A percentile compares a stretch with the other conserved stretches of the same genome.
Evolutionary conservation across 2,888 invertebrate genomes (phyloP).

Genomic region (Epinotia demarniana): DNA sequence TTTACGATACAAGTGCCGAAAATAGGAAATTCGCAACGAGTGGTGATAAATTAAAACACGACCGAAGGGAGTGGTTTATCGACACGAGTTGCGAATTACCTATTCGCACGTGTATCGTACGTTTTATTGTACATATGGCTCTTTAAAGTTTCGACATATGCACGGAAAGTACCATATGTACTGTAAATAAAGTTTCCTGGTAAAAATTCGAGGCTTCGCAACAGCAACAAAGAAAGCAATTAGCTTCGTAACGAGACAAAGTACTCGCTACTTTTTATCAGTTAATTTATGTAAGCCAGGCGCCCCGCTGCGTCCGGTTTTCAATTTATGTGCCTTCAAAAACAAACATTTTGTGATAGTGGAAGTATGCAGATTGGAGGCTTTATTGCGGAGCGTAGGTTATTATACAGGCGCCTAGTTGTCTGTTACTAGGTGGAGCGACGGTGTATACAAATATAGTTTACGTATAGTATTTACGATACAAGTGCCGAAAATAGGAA

Average conservation of each 20-base stretch:
- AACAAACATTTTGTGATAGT: slow-evolving; percentile 9
- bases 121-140: no score
- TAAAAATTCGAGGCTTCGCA: slow-evolving; percentile 5
- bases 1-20: no score
- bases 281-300: slow-evolving; percentile 47
- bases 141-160: no score
- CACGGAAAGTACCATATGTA: no score
- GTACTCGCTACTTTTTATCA: slow-evolving; percentile 46
- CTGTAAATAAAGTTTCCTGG: slow-evolving; percentile 1
- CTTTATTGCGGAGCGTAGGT: background rate
- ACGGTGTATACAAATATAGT: background rate
- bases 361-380: background rate
- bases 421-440: background rate
- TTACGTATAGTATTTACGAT: no score
- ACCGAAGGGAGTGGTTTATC: no score
- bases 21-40: no score
- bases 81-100: no score
- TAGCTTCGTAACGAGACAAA: slow-evolving; percentile 33
- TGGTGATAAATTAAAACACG: no score
- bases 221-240: slow-evolving; percentile 30
- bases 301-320: slow-evolving; percentile 16
- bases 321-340: slow-evolving; percentile 13
- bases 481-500: no score
- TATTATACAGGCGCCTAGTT: background rate
- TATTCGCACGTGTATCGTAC: no score